Base-by-base conservation (phyloP, 1,140 invertebrate species). In the Halyomorpha halys region DNA sequence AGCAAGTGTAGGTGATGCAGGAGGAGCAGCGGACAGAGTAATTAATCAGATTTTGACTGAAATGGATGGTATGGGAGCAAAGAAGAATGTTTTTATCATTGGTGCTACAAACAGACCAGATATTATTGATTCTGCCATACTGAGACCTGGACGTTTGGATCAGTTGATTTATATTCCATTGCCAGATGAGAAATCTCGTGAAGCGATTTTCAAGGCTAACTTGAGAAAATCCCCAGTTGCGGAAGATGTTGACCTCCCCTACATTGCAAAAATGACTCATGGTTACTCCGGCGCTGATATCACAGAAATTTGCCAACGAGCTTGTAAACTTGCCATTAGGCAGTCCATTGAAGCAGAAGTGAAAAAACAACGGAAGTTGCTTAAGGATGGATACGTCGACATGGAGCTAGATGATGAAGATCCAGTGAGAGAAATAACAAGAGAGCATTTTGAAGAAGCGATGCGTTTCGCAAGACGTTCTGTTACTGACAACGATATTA, bases 41-140 rank as follows among this genome's bases (percentile, higher is more conserved):
- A 99, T 99, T 75, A 99, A 99, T 78, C 97, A 99, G 81, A 94
- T 99, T 72, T 81, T 99, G 53, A 99, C 97, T 19, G 97, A 99
- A 80, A 99, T 99, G 97, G 97, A 99, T 76, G 96, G 97, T 69
- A 99, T 99, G 96, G 91, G 92, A 21, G 90, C 94, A 23, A 99
- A 99, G 81, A 99, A 99, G 78, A 99, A 99, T 76, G 96, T 99
- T 8, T 99, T 99, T 73, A 98, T 99, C 69, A 99, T 99, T 76
- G 97, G 94, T 75, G 91, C 91, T 18, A 94, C 91, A n/a, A 67
- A 67, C 34, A 25, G 63, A 14, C 66, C 66, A 2, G 66, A 64
- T 60, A 87, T 87, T 66, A 87, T 87, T 72, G 97, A 99, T 82
- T 90, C 94, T 44, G 97, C 97, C 59, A 98, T 99, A 75, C 81